Evolutionary conservation across 2,888 invertebrate genomes (phyloP).

Genomic region (Rhyacophila evoluta): DNA sequence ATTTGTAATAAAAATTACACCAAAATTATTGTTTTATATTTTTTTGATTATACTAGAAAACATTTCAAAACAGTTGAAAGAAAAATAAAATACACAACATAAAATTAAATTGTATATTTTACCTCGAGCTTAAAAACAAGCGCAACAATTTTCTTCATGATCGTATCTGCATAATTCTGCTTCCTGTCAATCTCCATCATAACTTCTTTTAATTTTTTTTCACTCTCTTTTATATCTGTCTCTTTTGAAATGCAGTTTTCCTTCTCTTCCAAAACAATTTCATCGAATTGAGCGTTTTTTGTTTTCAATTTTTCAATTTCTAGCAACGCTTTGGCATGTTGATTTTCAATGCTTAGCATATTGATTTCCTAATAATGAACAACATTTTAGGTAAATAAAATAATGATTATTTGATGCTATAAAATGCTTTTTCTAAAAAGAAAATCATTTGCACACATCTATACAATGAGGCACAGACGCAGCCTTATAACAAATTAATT

Average conservation of each 20-base stretch:
- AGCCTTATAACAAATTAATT: too few relatives aligned
- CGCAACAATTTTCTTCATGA: slow-evolving; percentile 69
- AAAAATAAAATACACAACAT: too few relatives aligned
- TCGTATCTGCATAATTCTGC: slow-evolving; percentile 62
- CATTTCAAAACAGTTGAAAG: too few relatives aligned
- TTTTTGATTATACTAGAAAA: too few relatives aligned
- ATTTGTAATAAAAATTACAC: too few relatives aligned
- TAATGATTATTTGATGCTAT: too few relatives aligned
- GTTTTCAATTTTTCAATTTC: slow-evolving; percentile 71
- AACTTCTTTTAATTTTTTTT: slow-evolving; percentile 62
- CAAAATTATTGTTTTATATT: too few relatives aligned
- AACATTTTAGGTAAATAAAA: background rate
- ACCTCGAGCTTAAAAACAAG: slow-evolving; percentile 66
- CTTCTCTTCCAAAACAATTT: slow-evolving; percentile 56
- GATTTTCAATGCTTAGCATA: slow-evolving; percentile 70
- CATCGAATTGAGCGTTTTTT: slow-evolving; percentile 61
- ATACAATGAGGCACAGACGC: too few relatives aligned
- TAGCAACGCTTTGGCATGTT: slow-evolving; percentile 69
- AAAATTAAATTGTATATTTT: slow-evolving; percentile 51
- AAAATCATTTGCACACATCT: background rate
- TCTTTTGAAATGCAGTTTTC: slow-evolving; percentile 60
- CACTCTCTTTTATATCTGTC: slow-evolving; percentile 60
- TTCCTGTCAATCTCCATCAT: slow-evolving; percentile 60
- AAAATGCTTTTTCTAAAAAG: too few relatives aligned
- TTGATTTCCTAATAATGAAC: slow-evolving; percentile 66